Evolutionary conservation across 2,797 vertebrate genomes (phyloP).

Genomic region (Erethizon dorsatum): DNA sequence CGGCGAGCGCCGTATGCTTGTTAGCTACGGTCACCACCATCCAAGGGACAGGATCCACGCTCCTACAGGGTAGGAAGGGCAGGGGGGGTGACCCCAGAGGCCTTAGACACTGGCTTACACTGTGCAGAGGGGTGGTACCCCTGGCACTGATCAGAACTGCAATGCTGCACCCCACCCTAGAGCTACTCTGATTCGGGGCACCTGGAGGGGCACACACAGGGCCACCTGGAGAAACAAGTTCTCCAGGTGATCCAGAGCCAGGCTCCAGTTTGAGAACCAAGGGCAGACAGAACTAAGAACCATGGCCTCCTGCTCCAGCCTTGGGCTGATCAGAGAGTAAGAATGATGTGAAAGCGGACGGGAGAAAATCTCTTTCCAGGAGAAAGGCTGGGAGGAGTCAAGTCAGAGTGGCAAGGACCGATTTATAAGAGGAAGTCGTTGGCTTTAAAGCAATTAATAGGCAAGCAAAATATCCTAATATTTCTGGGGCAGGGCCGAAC

Average conservation of each 20-base stretch:
- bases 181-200: neutral
- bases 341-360: neutral
- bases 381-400: neutral
- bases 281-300: neutral
- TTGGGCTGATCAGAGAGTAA: neutral
- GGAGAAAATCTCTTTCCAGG: conserved; percentile 15
- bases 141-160: neutral
- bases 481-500: neutral
- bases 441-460: conserved; percentile 42
- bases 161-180: neutral
- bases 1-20: neutral
- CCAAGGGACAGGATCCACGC: neutral
- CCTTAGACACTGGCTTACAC: neutral
- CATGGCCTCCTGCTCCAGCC: neutral
- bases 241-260: neutral
- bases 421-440: conserved; percentile 50
- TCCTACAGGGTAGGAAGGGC: neutral
- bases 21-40: neutral
- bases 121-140: no score
- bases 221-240: no score
- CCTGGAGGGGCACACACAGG: no score
- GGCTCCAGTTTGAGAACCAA: conserved; percentile 12
- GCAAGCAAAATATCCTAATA: neutral
- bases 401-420: neutral
- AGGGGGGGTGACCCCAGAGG: neutral